Conservation (phyloP, 2,797 vertebrate species). For the Fringilla coelebs region DNA sequence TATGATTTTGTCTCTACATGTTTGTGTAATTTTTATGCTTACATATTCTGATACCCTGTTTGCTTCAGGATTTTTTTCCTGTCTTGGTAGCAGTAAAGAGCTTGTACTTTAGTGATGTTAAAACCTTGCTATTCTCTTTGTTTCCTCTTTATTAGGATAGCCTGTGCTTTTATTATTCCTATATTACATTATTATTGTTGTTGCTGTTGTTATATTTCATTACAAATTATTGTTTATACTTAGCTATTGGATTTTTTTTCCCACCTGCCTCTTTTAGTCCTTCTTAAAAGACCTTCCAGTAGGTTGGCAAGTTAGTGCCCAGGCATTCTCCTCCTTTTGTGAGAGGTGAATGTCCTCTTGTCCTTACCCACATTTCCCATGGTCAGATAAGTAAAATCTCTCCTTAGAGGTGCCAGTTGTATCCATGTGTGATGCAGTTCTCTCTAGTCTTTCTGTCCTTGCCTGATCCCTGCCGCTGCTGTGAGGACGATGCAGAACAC, state of each 20-base stretch:
- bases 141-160: background rate
- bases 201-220: background rate
- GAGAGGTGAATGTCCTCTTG: background rate
- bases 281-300: background rate
- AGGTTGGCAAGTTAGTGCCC: background rate
- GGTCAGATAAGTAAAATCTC: background rate
- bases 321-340: background rate
- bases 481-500: background rate
- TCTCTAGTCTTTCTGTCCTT: background rate
- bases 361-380: background rate
- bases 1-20: background rate
- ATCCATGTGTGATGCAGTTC: background rate
- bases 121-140: background rate
- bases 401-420: background rate
- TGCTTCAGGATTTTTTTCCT: background rate
- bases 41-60: background rate
- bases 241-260: background rate
- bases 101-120: background rate
- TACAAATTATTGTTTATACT: background rate
- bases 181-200: background rate
- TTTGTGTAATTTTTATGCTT: background rate
- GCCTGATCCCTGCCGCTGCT: background rate
- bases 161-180: background rate
- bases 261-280: background rate
- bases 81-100: background rate